Conservation (phyloP, 1,140 invertebrate species). For the Oryctes rhinoceros region DNA sequence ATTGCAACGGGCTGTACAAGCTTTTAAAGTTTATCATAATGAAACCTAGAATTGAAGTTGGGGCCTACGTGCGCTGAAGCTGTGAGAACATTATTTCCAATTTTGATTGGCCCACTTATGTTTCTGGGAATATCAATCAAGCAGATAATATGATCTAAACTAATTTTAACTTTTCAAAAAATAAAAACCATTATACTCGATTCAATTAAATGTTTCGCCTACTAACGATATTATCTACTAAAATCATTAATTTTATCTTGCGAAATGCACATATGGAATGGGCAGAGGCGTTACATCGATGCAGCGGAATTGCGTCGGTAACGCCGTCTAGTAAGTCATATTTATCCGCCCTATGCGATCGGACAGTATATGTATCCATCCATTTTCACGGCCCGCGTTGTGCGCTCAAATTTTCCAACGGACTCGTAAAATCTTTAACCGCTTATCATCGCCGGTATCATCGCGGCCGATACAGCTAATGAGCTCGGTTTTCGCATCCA, state of each 20-base stretch:
- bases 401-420: constrained; percentile 10
- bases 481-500: constrained; percentile 17
- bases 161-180: too few relatives aligned
- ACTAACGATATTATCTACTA: not conserved
- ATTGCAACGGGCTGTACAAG: too few relatives aligned
- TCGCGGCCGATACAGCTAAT: constrained; percentile 20
- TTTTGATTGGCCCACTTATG: too few relatives aligned
- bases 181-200: not conserved
- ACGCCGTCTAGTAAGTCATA: constrained; percentile 1
- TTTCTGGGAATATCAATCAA: too few relatives aligned
- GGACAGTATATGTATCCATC: not conserved
- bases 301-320: not conserved
- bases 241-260: constrained; percentile 27
- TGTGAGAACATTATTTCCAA: too few relatives aligned
- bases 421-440: constrained; percentile 29
- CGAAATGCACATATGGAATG: not conserved
- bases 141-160: too few relatives aligned
- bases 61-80: too few relatives aligned
- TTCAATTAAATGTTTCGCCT: not conserved
- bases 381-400: constrained; percentile 15
- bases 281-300: not conserved
- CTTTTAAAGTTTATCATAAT: too few relatives aligned
- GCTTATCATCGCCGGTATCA: constrained; percentile 22
- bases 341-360: not conserved
- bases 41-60: too few relatives aligned